These are phyloP conservation scores for Campodea augens DNA, from an alignment of 1,140 invertebrate species.

Conservation along the genomic window DNA sequence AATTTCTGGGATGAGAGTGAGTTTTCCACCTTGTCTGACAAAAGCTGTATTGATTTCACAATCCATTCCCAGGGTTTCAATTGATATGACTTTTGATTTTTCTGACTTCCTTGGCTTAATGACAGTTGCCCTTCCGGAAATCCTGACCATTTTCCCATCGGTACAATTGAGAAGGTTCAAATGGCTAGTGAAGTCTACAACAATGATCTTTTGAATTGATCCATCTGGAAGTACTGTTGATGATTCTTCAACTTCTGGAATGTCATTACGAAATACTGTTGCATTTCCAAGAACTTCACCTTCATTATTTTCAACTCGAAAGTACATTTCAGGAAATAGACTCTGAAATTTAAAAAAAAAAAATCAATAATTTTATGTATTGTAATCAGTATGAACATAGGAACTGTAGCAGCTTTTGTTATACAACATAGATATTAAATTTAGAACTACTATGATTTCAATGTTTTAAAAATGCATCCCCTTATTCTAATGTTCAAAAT, in stretches of 20 bases:
- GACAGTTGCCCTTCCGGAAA: slow-evolving; percentile 40
- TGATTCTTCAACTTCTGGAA: slow-evolving; percentile 38
- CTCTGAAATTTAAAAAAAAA: slow-evolving; percentile 45
- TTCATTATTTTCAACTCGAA: slow-evolving; percentile 34
- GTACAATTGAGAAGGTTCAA: slow-evolving; percentile 29
- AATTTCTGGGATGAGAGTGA: too few relatives aligned
- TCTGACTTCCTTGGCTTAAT: slow-evolving; percentile 26
- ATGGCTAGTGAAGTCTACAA: slow-evolving; percentile 42
- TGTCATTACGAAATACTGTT: slow-evolving; percentile 37
- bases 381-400: too few relatives aligned
- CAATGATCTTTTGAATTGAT: slow-evolving; percentile 37
- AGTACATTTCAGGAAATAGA: slow-evolving; percentile 40
- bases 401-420: too few relatives aligned
- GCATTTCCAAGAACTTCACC: slow-evolving; percentile 37
- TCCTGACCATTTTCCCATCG: slow-evolving; percentile 37
- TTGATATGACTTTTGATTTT: neutral
- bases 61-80: neutral
- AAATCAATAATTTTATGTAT: too few relatives aligned
- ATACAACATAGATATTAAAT: too few relatives aligned
- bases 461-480: too few relatives aligned
- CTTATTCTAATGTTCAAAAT: too few relatives aligned
- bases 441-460: too few relatives aligned
- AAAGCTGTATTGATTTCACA: neutral
- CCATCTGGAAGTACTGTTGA: slow-evolving; percentile 30
- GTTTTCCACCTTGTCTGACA: too few relatives aligned